These are phyloP conservation scores for Poliocrania exsul DNA, from an alignment of 2,797 vertebrate genomes.

Conservation along the genomic window DNA sequence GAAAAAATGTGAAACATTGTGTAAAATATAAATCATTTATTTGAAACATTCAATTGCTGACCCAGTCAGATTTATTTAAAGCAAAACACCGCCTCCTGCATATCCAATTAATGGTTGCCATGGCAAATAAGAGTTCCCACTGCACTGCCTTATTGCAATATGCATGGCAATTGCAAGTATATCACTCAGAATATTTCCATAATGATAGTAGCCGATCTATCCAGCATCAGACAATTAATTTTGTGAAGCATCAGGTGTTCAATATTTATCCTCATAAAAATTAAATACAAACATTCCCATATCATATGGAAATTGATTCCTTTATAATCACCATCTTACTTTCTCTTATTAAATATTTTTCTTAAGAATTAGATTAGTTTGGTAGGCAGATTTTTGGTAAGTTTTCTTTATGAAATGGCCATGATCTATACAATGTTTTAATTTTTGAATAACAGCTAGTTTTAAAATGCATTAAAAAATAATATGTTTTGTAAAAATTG, in stretches of 20 bases:
- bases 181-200: constrained; percentile 47
- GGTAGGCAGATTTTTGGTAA: not conserved
- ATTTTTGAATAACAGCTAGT: not conserved
- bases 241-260: constrained; percentile 16
- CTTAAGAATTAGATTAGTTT: not conserved
- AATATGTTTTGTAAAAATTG: not conserved
- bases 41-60: constrained; percentile 38
- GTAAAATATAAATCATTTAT: not conserved
- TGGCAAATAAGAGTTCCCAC: constrained; percentile 40
- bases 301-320: not conserved
- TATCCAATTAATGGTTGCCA: constrained; percentile 62
- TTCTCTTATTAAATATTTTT: constrained; percentile 1
- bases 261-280: constrained; percentile 38
- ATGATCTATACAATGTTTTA: not conserved
- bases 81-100: constrained; percentile 15
- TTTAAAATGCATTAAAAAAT: not conserved
- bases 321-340: not conserved
- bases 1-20: not conserved
- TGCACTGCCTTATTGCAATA: constrained; percentile 8
- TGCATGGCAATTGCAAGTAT: constrained; percentile 29
- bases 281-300: constrained; percentile 1
- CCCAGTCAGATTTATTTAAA: constrained; percentile 50
- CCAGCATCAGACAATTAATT: constrained; percentile 41
- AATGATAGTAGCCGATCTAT: constrained; percentile 32
- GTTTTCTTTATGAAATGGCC: not conserved